Conservation (phyloP, 2,888 invertebrate species). For the Branchellion lobata region DNA sequence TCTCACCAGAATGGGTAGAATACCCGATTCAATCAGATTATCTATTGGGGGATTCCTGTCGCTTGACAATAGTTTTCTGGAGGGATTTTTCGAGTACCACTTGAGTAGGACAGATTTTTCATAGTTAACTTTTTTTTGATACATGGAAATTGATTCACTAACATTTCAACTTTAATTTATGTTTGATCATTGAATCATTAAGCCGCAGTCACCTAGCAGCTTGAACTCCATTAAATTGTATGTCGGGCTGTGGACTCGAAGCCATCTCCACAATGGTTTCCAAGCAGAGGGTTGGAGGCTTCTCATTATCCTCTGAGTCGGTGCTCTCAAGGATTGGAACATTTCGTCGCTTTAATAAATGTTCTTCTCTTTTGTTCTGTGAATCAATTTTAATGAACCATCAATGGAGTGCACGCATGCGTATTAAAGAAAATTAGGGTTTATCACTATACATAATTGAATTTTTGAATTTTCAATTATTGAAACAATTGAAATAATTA, state of each 20-base stretch:
- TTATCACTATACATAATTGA: not conserved
- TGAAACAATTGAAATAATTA: not conserved
- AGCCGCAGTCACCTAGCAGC: constrained; percentile 69
- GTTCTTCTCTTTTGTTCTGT: constrained; percentile 91
- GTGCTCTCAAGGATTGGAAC: constrained; percentile 87
- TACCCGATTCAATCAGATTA: constrained; percentile 86
- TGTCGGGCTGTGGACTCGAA: constrained; percentile 73
- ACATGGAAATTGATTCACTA: too few relatives aligned
- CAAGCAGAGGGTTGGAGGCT: constrained; percentile 64
- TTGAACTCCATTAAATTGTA: constrained; percentile 87
- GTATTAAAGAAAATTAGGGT: not conserved
- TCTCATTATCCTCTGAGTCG: constrained; percentile 64
- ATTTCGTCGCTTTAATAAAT: constrained; percentile 90
- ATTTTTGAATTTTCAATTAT: not conserved
- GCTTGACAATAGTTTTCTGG: constrained; percentile 85
- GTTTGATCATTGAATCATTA: too few relatives aligned
- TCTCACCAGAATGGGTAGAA: constrained; percentile 86
- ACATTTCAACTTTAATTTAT: too few relatives aligned
- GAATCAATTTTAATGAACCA: not conserved
- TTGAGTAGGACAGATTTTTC: too few relatives aligned
- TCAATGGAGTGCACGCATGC: too few relatives aligned
- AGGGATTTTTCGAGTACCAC: too few relatives aligned
- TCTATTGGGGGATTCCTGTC: constrained; percentile 98
- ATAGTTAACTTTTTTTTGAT: too few relatives aligned
- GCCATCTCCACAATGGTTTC: constrained; percentile 84